A percentile compares a stretch with the other conserved stretches of the same genome.
Conservation (phyloP, 2,113 vertebrate species). For the Austrofundulus limnaeus region DNA sequence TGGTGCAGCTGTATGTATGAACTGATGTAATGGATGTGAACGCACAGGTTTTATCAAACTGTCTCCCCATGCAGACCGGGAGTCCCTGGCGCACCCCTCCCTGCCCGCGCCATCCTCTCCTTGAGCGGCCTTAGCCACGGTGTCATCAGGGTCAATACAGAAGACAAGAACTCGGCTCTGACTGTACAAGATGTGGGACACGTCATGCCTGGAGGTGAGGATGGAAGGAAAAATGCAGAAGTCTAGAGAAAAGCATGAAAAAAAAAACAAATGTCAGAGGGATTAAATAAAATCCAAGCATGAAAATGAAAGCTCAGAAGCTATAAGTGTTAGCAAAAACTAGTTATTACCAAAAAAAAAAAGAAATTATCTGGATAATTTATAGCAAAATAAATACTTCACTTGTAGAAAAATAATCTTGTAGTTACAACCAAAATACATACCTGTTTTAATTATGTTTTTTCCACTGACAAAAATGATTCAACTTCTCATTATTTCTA, state of each 20-base stretch:
- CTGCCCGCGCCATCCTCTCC: slow-evolving; percentile 93
- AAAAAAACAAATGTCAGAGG: background rate
- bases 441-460: no score
- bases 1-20: background rate
- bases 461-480: no score
- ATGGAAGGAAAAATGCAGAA: background rate
- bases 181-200: slow-evolving; percentile 97
- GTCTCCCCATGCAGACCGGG: slow-evolving; percentile 82
- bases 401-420: no score
- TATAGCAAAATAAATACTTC: no score
- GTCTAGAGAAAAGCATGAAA: slow-evolving; percentile 2
- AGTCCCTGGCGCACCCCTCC: slow-evolving; percentile 89
- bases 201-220: slow-evolving; percentile 96
- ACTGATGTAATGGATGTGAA: slow-evolving; percentile 26
- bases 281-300: background rate
- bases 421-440: no score
- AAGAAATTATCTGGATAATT: no score
- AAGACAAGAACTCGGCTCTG: slow-evolving; percentile 97
- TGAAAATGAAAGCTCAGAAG: no score
- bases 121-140: slow-evolving; percentile 93
- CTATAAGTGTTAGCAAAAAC: no score
- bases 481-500: no score
- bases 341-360: no score
- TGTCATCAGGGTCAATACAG: slow-evolving; percentile 95
- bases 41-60: slow-evolving; percentile 10